Percentiles rank a stretch among this genome's conserved stretches.
These are phyloP conservation scores for Lordiphosa mommai DNA, from an alignment of 1,140 invertebrate genomes.

Conservation along the genomic window DNA sequence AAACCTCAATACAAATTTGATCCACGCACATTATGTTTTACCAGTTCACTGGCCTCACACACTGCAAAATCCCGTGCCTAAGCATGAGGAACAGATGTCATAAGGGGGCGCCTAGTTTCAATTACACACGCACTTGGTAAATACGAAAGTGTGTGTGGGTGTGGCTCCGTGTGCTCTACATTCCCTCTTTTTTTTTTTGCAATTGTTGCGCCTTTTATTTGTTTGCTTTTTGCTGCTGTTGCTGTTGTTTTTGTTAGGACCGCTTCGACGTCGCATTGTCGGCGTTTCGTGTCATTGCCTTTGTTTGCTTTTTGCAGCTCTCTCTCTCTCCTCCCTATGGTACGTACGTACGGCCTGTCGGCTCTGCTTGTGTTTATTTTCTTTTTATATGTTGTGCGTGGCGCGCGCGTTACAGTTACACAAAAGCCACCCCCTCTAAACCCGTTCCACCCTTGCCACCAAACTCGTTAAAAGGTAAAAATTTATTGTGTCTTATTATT, in stretches of 20 bases:
- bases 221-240: conserved; percentile 56
- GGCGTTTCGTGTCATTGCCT: conserved; percentile 73
- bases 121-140: conserved; percentile 73
- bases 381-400: conserved; percentile 67
- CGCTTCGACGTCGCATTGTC: conserved; percentile 24
- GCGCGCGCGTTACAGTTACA: conserved; percentile 46
- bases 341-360: background rate
- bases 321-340: background rate
- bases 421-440: conserved; percentile 24
- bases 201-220: conserved; percentile 78
- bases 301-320: conserved; percentile 67
- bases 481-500: conserved; percentile 79
- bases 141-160: background rate
- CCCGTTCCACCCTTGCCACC: conserved; percentile 9
- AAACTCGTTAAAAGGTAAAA: conserved; percentile 72
- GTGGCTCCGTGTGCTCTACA: background rate
- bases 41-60: too few species aligned
- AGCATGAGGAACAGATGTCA: background rate
- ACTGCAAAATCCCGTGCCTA: background rate
- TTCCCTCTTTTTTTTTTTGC: conserved; percentile 30
- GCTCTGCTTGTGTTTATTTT: conserved; percentile 59
- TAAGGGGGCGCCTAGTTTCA: conserved; percentile 54
- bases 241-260: conserved; percentile 39
- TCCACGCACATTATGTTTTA: too few species aligned
- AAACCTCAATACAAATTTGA: too few species aligned